Conservation (phyloP, 2,797 vertebrate genomes). For the Cacajao melanocephalus region DNA sequence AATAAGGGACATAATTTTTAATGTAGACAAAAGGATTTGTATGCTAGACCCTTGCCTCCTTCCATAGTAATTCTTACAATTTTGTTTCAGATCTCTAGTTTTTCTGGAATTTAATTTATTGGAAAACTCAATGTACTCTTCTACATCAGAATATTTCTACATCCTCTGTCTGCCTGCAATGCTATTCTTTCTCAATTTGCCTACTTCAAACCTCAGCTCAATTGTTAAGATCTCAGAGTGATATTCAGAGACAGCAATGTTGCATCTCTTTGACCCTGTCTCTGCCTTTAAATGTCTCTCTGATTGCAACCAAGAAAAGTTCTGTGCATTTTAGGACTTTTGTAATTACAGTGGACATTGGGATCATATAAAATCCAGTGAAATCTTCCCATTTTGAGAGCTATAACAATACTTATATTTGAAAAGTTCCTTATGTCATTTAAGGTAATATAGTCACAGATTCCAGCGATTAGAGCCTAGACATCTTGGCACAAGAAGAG, state of each 20-base stretch:
- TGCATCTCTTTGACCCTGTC: not conserved
- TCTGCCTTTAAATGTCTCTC: not conserved
- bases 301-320: not conserved
- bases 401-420: not conserved
- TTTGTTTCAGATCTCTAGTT: not conserved
- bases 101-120: not conserved
- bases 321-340: not conserved
- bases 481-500: too few relatives aligned
- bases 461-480: not conserved
- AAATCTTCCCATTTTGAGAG: not conserved
- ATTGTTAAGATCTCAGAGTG: rapidly evolving
- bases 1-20: not conserved
- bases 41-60: not conserved
- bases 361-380: not conserved
- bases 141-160: rapidly evolving
- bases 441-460: not conserved
- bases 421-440: not conserved
- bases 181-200: not conserved
- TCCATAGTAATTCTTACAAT: not conserved
- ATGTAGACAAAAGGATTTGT: not conserved
- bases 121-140: not conserved
- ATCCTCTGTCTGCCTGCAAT: too few relatives aligned
- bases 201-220: not conserved
- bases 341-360: not conserved
- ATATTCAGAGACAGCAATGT: not conserved